Conservation (phyloP, 2,888 invertebrate species). For the Lamellibrachia columna region DNA sequence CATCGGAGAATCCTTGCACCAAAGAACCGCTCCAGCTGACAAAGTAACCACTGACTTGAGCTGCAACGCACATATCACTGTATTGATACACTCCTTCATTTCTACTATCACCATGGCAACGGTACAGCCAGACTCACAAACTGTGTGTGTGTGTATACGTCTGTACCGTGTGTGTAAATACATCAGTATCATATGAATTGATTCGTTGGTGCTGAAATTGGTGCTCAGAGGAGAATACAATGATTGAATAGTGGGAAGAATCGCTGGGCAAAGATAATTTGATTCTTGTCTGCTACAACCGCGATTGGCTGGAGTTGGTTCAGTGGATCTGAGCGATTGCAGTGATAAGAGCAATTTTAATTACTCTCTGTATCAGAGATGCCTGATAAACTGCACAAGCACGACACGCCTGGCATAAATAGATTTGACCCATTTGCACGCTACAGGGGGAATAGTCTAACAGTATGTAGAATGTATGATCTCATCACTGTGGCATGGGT, state of each 20-base stretch:
- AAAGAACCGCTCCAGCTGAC: not conserved
- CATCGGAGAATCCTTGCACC: not conserved
- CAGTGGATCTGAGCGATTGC: not conserved
- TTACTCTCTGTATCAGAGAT: slow-evolving; percentile 9
- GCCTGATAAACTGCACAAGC: not conserved
- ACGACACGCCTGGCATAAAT: not conserved
- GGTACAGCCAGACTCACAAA: not conserved
- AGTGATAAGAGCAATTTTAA: not conserved
- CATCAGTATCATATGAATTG: not conserved
- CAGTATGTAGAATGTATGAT: not conserved
- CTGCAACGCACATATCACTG: not conserved
- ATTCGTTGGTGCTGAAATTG: not conserved
- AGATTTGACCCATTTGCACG: not conserved
- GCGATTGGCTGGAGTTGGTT: not conserved
- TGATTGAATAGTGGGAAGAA: not conserved
- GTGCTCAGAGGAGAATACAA: not conserved
- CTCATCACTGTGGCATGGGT: not conserved
- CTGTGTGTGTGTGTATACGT: not conserved
- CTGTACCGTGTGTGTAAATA: not conserved
- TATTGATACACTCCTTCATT: not conserved
- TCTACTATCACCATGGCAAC: not conserved
- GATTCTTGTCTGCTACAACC: not conserved
- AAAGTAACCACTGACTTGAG: not conserved
- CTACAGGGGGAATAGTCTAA: not conserved
- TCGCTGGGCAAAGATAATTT: not conserved